phyloP scores from a whole-genome alignment of 2,113 vertebrate genomes.

The Carassius gibelio region DNA sequence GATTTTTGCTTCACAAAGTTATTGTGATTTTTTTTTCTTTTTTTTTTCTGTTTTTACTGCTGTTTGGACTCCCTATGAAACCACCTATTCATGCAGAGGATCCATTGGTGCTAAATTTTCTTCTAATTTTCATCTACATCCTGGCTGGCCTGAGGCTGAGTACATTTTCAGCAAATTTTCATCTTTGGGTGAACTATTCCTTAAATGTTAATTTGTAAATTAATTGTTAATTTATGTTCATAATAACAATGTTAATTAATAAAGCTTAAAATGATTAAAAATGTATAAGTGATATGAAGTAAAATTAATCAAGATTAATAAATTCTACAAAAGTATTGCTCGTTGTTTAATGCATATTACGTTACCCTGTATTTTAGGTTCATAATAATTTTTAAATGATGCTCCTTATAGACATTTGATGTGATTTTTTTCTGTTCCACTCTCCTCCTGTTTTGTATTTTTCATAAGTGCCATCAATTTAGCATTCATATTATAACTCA shows the following conservation, averaged over 20 bases:
- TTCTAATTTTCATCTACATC: too few species aligned
- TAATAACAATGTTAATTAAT: background rate
- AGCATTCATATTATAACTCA: slow-evolving; percentile 6
- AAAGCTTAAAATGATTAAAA: background rate
- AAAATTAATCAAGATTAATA: background rate
- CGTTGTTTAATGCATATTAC: background rate
- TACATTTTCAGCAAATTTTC: background rate
- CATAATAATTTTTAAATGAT: background rate
- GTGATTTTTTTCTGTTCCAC: too few species aligned
- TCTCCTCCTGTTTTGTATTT: background rate
- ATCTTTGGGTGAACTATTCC: too few species aligned
- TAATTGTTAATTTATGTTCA: background rate
- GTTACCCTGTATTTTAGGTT: background rate
- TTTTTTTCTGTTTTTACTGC: too few species aligned
- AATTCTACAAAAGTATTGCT: background rate
- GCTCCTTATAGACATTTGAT: background rate
- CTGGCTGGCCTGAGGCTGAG: background rate
- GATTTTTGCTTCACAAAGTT: too few species aligned
- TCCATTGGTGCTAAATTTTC: too few species aligned
- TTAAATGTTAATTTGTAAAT: background rate
- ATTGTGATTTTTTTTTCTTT: too few species aligned
- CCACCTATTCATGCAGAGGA: too few species aligned
- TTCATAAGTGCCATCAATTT: background rate
- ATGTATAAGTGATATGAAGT: background rate
- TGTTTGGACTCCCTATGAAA: too few species aligned